Evolutionary conservation across 2,888 invertebrate species (phyloP).

Genomic region (Hydriomena furcata): DNA sequence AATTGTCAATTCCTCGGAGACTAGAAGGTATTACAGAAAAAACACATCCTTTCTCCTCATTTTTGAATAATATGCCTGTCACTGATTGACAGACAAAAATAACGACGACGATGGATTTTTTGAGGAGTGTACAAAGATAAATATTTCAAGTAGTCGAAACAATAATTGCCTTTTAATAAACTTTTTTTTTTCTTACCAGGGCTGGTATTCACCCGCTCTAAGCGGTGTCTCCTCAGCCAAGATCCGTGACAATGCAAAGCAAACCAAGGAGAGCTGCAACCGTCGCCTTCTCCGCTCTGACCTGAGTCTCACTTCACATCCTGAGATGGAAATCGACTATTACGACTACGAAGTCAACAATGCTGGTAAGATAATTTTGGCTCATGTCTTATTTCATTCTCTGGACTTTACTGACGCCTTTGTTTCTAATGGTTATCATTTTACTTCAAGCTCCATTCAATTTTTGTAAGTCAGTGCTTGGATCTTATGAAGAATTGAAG

Average conservation of each 20-base stretch:
- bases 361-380: conserved; percentile 60
- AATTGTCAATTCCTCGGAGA: neutral
- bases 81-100: too few species aligned
- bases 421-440: neutral
- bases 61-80: too few species aligned
- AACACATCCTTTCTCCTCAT: too few species aligned
- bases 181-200: conserved; percentile 66
- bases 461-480: too few species aligned
- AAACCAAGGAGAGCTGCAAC: conserved; percentile 91
- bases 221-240: conserved; percentile 87
- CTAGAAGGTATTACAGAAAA: neutral
- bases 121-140: too few species aligned
- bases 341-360: conserved; percentile 95
- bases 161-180: neutral
- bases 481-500: too few species aligned
- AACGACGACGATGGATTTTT: too few species aligned
- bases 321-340: conserved; percentile 93
- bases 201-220: conserved; percentile 88
- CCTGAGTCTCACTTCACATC: conserved; percentile 89
- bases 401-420: neutral
- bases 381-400: neutral
- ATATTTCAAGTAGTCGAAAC: too few species aligned
- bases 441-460: too few species aligned
- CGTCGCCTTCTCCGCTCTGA: conserved; percentile 88
- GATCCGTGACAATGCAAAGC: conserved; percentile 87